Evolutionary conservation across 64 coral and sea anemone species (phyloP), one percentile per base, ranked within the genome.

Genomic region (Stichodactyla helianthus): DNA sequence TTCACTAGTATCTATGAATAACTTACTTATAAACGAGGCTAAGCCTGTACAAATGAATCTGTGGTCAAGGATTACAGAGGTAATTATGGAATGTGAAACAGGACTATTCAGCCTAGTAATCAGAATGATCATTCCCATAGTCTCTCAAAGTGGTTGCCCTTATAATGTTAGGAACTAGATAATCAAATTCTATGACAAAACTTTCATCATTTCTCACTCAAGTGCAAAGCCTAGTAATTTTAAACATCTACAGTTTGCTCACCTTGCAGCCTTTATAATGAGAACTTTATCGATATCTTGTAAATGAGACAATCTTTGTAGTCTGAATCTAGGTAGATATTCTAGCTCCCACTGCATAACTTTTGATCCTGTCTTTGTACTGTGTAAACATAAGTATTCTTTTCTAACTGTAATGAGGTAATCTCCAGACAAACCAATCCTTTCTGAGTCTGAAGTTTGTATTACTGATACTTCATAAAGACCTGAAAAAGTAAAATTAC

Each of bases 321-420:
- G 87, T 89, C 87, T 70, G 82, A 95, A 95, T 64, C 90, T 86
- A 17, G 94, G 94, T 54, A 95, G 91, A 68, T 89, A 88, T 63
- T 95, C 94, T 20, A 95, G 52, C 19, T 95, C 94, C 94, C 94
- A 95, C 19, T 95, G 77, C 23, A 89, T 63, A 0, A 95, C 87
- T 51, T 89, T 78, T 82, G 92, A 83, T 18, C 94, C 94, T 53
- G 90, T 95, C 28, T 89, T 95, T 53, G 79, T 92, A 79, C 85
- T 89, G 76, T 95, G 94, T 83, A 95, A 87, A 85, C 94, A 92
- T 54, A 95, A 89, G 44, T 79, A 95, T 59, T 95, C 87, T 67
- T 95, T 95, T 8, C 90, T 83, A 86, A 95, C 94, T 64, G 94
- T 95, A 77, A 95, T 92, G 31, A 95, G 87, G 87, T 95, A 95